These are phyloP conservation scores for Tragelaphus oryx DNA, from an alignment of 2,797 vertebrate genomes.

Conservation along the genomic window DNA sequence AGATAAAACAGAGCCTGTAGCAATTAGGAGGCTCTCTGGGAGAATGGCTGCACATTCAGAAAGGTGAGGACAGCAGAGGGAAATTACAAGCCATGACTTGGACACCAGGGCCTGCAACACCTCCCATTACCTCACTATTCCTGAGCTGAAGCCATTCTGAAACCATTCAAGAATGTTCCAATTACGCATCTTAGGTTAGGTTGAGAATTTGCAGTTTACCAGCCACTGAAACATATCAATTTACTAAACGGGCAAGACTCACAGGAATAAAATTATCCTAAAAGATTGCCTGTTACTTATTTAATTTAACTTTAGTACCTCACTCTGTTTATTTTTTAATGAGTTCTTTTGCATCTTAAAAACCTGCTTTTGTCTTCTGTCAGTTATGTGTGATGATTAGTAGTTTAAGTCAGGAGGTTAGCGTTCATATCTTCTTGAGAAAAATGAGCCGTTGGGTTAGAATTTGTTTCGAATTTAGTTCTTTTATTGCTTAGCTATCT, in stretches of 20 bases:
- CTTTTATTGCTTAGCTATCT: neutral
- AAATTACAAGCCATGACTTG: neutral
- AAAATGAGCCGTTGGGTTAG: neutral
- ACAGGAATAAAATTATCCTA: neutral
- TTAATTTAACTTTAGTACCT: neutral
- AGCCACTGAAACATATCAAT: neutral
- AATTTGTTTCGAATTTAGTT: neutral
- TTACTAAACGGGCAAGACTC: neutral
- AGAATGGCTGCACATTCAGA: neutral
- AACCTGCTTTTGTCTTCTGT: neutral
- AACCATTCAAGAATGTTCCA: neutral
- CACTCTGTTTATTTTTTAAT: neutral
- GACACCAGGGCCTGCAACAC: neutral
- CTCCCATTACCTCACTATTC: neutral
- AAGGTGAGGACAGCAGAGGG: neutral
- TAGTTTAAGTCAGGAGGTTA: neutral
- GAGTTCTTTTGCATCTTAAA: constrained; percentile 6
- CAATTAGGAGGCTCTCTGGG: constrained; percentile 31
- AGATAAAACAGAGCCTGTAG: neutral
- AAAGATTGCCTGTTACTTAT: neutral
- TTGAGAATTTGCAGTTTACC: neutral
- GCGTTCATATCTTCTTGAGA: neutral
- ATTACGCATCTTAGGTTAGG: neutral
- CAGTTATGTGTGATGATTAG: neutral
- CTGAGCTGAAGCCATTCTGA: neutral